A percentile compares a stretch with the other conserved stretches of the same genome.
Conservation (phyloP, 2,113 vertebrate species). For the Symphodus melops region DNA sequence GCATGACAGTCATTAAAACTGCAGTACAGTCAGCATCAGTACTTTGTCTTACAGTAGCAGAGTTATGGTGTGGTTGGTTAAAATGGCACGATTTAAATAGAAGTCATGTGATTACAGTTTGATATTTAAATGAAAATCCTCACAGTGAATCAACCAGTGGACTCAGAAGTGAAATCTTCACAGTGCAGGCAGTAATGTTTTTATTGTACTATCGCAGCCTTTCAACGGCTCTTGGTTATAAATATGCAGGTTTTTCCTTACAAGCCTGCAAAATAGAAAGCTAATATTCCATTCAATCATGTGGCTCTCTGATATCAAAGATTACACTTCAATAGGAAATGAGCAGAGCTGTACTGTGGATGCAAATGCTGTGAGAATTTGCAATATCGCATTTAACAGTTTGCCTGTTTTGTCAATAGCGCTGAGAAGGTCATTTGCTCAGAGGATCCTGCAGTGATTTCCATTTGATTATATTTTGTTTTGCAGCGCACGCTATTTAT, state of each 20-base stretch:
- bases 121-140: slow-evolving; percentile 20
- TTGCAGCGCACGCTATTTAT: slow-evolving; percentile 41
- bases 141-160: slow-evolving; percentile 11
- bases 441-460: slow-evolving; percentile 67
- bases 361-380: slow-evolving; percentile 60
- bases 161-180: slow-evolving; percentile 26
- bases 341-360: slow-evolving; percentile 52
- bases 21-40: neutral
- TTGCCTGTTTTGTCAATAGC: slow-evolving; percentile 60
- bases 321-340: slow-evolving; percentile 61
- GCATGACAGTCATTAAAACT: slow-evolving; percentile 41
- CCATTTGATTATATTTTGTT: slow-evolving; percentile 69
- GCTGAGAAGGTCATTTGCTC: slow-evolving; percentile 70
- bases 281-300: slow-evolving; percentile 59
- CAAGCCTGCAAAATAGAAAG: slow-evolving; percentile 44
- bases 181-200: slow-evolving; percentile 9
- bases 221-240: slow-evolving; percentile 33
- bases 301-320: slow-evolving; percentile 51
- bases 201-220: slow-evolving; percentile 17
- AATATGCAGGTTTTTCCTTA: slow-evolving; percentile 45
- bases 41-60: slow-evolving; percentile 1
- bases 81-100: neutral
- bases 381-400: slow-evolving; percentile 47
- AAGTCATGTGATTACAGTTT: slow-evolving; percentile 23
- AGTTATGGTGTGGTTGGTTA: too few species aligned